Conservation (phyloP, 1,140 invertebrate genomes). For the Drosophila burlai region DNA sequence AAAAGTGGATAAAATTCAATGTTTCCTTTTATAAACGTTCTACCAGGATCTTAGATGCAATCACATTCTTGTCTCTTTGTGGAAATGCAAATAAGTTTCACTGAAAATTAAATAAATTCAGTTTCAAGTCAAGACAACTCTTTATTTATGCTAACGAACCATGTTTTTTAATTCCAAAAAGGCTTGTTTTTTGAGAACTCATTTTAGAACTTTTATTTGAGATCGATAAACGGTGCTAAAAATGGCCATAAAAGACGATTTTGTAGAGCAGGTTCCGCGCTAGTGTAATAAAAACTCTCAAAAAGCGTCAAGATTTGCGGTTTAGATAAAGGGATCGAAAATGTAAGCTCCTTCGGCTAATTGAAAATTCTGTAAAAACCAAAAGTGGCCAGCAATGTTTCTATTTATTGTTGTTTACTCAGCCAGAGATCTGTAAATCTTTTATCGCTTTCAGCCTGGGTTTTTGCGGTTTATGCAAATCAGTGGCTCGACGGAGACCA, state of each 20-base stretch:
- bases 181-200: slow-evolving; percentile 4
- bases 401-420: slow-evolving; percentile 49
- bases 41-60: neutral
- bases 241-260: slow-evolving; percentile 4
- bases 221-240: slow-evolving; percentile 25
- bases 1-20: neutral
- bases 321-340: slow-evolving; percentile 24
- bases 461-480: slow-evolving; percentile 46
- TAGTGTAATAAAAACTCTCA: slow-evolving; percentile 10
- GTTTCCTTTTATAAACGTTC: neutral
- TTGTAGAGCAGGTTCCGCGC: slow-evolving; percentile 26
- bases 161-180: neutral
- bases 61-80: neutral
- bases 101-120: no score
- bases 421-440: slow-evolving; percentile 10
- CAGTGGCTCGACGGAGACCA: slow-evolving; percentile 10
- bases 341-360: slow-evolving; percentile 20
- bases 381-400: slow-evolving; percentile 33
- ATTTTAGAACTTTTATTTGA: slow-evolving; percentile 13
- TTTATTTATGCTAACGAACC: slow-evolving; percentile 27
- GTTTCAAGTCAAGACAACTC: slow-evolving; percentile 22
- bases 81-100: slow-evolving; percentile 14
- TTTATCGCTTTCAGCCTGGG: slow-evolving; percentile 26
- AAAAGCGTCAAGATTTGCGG: slow-evolving; percentile 6
- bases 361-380: slow-evolving; percentile 41